These are phyloP conservation scores for Pyrgus malvae DNA, from an alignment of 2,888 invertebrate species.

Conservation along the genomic window DNA sequence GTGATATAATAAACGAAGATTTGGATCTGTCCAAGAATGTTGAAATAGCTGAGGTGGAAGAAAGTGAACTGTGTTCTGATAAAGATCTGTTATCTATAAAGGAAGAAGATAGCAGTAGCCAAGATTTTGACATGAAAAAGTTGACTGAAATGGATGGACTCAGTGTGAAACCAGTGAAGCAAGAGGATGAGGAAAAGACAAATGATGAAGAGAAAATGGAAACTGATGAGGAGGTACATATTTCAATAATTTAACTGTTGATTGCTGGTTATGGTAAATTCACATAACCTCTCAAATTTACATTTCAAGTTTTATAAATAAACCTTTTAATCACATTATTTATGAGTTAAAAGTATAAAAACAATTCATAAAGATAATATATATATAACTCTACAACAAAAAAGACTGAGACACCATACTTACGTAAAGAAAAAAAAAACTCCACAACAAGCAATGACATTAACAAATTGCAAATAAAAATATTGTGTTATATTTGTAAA, in stretches of 20 bases:
- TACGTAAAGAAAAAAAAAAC: too few species aligned
- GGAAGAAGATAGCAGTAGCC: conserved; percentile 62
- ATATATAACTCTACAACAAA: too few species aligned
- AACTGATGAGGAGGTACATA: conserved; percentile 67
- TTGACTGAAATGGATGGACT: conserved; percentile 84
- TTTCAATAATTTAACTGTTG: neutral
- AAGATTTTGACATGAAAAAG: conserved; percentile 83
- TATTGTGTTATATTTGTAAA: too few species aligned
- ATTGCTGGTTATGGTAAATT: too few species aligned
- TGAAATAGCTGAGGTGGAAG: conserved; percentile 73
- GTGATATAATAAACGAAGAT: conserved; percentile 75
- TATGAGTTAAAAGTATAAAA: too few species aligned
- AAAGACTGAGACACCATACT: too few species aligned
- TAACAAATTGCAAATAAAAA: too few species aligned
- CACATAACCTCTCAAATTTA: too few species aligned
- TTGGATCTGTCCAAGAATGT: conserved; percentile 74
- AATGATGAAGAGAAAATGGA: conserved; percentile 57
- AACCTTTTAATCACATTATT: too few species aligned
- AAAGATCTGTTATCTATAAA: conserved; percentile 69
- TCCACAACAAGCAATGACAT: too few species aligned
- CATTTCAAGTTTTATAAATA: too few species aligned
- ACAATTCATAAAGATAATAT: too few species aligned
- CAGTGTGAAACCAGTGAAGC: conserved; percentile 67
- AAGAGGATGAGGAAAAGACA: conserved; percentile 48
- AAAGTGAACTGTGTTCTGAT: conserved; percentile 68